phyloP scores from a whole-genome alignment of 2,113 vertebrate species.

The Falco punctatus region DNA sequence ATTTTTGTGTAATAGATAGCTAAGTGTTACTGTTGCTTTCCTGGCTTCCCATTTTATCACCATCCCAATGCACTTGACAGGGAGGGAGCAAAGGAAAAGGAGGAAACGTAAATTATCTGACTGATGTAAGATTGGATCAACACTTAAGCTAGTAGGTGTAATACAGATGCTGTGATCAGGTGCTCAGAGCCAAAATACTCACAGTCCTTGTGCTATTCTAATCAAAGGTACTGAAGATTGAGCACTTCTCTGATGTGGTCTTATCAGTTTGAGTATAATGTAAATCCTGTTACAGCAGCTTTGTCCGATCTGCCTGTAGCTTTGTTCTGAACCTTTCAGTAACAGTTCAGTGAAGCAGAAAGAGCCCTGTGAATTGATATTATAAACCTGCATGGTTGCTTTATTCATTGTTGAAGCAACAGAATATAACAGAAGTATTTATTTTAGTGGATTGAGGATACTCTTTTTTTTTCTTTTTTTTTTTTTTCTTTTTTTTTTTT shows the following conservation, averaged over 20 bases:
- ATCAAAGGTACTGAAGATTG: slow-evolving; percentile 62
- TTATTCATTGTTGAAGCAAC: slow-evolving; percentile 75
- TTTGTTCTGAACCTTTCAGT: slow-evolving; percentile 83
- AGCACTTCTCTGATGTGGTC: slow-evolving; percentile 73
- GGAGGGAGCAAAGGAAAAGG: not conserved
- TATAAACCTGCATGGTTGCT: slow-evolving; percentile 77
- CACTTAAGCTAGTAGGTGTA: slow-evolving; percentile 44
- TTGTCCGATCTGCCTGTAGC: slow-evolving; percentile 80
- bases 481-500: not conserved
- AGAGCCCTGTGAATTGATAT: slow-evolving; percentile 81
- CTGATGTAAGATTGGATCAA: slow-evolving; percentile 6
- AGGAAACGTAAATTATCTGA: slow-evolving; percentile 14
- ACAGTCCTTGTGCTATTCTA: slow-evolving; percentile 31
- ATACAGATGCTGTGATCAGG: slow-evolving; percentile 62
- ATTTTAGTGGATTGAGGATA: slow-evolving; percentile 68
- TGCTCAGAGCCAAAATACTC: slow-evolving; percentile 38
- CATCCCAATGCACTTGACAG: not conserved
- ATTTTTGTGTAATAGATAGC: rapidly evolving
- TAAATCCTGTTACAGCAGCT: slow-evolving; percentile 79
- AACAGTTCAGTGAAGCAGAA: slow-evolving; percentile 83
- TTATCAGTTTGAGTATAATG: slow-evolving; percentile 79
- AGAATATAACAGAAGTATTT: slow-evolving; percentile 75
- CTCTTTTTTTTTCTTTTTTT: not conserved
- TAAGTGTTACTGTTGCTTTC: not conserved
- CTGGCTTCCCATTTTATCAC: not conserved